These are phyloP conservation scores for Pinna nobilis DNA, from an alignment of 1,140 invertebrate species.

Conservation along the genomic window DNA sequence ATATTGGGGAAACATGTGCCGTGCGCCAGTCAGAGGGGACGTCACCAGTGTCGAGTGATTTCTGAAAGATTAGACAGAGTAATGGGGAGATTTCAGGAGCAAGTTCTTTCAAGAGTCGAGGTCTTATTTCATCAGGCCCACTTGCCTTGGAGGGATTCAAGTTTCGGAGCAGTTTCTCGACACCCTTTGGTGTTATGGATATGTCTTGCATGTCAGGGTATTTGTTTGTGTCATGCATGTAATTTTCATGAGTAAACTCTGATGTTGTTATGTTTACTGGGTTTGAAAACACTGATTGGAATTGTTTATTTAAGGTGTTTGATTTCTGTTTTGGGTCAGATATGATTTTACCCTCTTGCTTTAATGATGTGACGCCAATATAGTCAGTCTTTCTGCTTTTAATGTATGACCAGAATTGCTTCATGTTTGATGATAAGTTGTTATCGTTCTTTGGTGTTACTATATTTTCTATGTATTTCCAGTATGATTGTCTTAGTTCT, in stretches of 20 bases:
- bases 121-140: conserved; percentile 20
- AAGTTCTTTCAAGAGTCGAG: conserved; percentile 18
- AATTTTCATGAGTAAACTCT: no score
- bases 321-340: conserved; percentile 1
- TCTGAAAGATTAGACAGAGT: conserved; percentile 5
- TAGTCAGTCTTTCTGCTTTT: conserved; percentile 3
- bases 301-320: conserved; percentile 20
- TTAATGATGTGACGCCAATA: conserved; percentile 14
- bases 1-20: conserved; percentile 12
- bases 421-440: not conserved
- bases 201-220: no score
- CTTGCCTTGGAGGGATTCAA: conserved; percentile 11
- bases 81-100: not conserved
- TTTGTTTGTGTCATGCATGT: no score
- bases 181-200: conserved; percentile 5
- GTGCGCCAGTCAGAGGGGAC: conserved; percentile 15
- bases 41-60: not conserved
- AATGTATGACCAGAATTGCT: conserved; percentile 24
- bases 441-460: conserved; percentile 7
- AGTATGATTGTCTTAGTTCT: conserved; percentile 7
- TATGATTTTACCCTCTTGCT: not conserved
- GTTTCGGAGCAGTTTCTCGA: not conserved
- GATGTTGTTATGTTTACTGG: not conserved
- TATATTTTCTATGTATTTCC: conserved; percentile 15
- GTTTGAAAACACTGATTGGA: conserved; percentile 11